Base-by-base conservation (phyloP, 2,113 vertebrate genomes). In the Oceanites oceanicus region DNA sequence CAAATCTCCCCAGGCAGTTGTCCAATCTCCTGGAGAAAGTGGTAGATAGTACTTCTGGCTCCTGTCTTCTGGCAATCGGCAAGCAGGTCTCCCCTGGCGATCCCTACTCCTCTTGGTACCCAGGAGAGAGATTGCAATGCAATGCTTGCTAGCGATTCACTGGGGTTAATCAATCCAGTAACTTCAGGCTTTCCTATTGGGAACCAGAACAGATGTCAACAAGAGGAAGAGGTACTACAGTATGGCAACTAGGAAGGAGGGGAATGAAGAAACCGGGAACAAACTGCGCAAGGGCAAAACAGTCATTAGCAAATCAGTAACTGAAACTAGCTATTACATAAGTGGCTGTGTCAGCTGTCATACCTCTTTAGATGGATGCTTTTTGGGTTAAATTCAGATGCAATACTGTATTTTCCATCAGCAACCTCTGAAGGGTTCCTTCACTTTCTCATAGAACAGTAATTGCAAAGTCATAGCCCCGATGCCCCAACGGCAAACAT, bases 261-360 rank as follows among this genome's bases (percentile, higher is more conserved):
- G 67, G 92, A 81, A 61, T 90, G 92, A 94, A 92, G 96, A 95
- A 96, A 92, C 95, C 22, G 49, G 66, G 90, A 92, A 13, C 70
- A 6, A 67, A 90, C 20, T 82, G 94, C 86, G 82, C 92, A 92
- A 77, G 92, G 88, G 90, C 94, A 92, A 90, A 96, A 78, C 92
- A 65, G 66, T 97, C 94, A 96, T 97, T 97, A 97, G 78, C 91
- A 82, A 78, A 93, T 73, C 71, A 58, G 88, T 83, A 72, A 92
- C 71, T 96, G 91, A 94, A 85, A 88, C 88, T 15, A 80, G 42
- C 36, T 67, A 90, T 97, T 97, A 82, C 66, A 14, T 23, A 82
- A 87, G 11, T 58, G 83, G 44, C 77, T 78, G 61, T 85, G 94
- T 53, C 74, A 87, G 90, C 77, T 56, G 90, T 26, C 70, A 18